Percentiles rank a stretch among this genome's conserved stretches.
Conservation (phyloP, 2,888 invertebrate species). For the Hydraecia micacea region DNA sequence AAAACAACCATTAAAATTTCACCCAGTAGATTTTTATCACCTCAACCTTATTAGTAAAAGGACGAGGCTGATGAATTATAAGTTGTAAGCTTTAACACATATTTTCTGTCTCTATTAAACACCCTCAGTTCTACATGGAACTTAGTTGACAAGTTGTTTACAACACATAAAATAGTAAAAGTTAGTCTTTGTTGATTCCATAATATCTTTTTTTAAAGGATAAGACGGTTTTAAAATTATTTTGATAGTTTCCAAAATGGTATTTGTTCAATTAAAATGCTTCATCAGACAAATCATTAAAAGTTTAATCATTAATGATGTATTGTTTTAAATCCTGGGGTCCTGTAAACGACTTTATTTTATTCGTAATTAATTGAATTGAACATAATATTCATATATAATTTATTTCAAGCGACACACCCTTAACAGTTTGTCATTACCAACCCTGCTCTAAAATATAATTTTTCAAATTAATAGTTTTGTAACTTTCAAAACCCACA, state of each 20-base stretch:
- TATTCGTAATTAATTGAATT: too few relatives aligned
- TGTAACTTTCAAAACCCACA: background rate
- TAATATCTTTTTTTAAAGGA: background rate
- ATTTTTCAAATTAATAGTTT: background rate
- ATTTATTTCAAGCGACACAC: background rate
- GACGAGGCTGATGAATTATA: background rate
- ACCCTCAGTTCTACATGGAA: background rate
- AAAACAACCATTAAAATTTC: too few relatives aligned
- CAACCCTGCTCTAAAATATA: background rate
- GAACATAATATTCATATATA: background rate
- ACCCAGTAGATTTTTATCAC: background rate
- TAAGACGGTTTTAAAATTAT: background rate
- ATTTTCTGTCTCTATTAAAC: background rate
- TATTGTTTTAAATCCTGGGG: background rate
- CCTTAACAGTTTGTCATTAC: background rate
- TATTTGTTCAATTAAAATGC: background rate
- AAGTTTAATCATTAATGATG: background rate
- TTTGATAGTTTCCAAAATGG: background rate
- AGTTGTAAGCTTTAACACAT: background rate
- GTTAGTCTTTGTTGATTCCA: background rate
- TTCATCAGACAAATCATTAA: background rate
- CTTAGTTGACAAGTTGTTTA: background rate
- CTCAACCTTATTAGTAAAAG: too few relatives aligned
- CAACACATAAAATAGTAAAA: background rate
- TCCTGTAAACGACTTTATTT: background rate